Base-by-base conservation (phyloP, 2,113 vertebrate species). In the Gopherus flavomarginatus region DNA sequence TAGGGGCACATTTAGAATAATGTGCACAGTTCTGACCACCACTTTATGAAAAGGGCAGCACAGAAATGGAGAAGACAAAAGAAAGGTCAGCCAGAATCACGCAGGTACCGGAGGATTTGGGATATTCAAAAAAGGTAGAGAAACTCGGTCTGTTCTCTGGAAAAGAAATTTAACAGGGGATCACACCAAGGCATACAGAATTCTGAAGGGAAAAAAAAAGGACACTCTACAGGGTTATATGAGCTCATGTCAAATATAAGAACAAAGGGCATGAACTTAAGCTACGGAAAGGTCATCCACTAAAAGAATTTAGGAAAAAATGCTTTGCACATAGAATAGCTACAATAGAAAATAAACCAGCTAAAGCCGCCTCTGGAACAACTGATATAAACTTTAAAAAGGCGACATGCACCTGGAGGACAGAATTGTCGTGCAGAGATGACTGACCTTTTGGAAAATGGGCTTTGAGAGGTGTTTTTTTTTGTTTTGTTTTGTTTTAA, bases 361-460 rank as follows among this genome's bases (percentile, higher is more conserved):
- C 87, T 69, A 82, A 47, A 87, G 94, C 72, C 93, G 87, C 65
- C 94, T 95, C 82, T 93, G 89, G 89, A 97, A 96, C 95, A 94
- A 94, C 77, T 90, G 90, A 96, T 88, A 94, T 83, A 97, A 97
- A 96, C 95, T 96, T 95, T 93, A 94, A 93, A 87, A 97, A 95
- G 94, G 92, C 92, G 93, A 93, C 96, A 91, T 84, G 95, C 91
- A 83, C 78, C 88, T 91, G 94, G 97, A 93, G 95, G 95, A 97
- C 96, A 96, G 93, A 88, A 88, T 96, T 97, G 94, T 85, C 90
- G 90, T 94, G 92, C 94, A 97, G 95, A 92, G 72, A 89, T 82
- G 87, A 42, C 83, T 97, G 94, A 96, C 94, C 96, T 97, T 97
- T 98, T 95, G 90, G 92, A 90, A 98, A 95, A 90, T 16, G 62